Conservation (phyloP, 2,113 vertebrate genomes). For the Hippocampus comes region DNA sequence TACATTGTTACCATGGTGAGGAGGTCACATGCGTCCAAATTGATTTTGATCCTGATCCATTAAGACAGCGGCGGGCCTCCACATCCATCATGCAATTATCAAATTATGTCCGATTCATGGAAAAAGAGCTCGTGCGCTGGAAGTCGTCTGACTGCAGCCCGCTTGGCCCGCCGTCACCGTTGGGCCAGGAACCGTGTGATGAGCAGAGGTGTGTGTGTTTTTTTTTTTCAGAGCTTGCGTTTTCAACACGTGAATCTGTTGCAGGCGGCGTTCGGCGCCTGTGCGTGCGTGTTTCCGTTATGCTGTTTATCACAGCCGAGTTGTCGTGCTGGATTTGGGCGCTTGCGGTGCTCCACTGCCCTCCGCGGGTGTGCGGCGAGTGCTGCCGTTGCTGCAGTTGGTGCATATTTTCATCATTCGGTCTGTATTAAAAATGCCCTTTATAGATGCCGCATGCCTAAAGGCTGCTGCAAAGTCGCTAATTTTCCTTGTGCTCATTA, state of each 20-base stretch:
- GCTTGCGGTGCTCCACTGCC: constrained; percentile 64
- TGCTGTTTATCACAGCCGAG: constrained; percentile 46
- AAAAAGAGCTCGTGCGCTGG: constrained; percentile 42
- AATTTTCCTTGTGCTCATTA: constrained; percentile 38
- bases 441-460: constrained; percentile 46
- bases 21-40: constrained; percentile 54
- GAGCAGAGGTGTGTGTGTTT: constrained; percentile 28
- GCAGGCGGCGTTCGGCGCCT: constrained; percentile 14
- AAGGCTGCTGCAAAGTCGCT: constrained; percentile 38
- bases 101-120: constrained; percentile 59
- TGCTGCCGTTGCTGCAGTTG: constrained; percentile 37
- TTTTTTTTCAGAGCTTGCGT: constrained; percentile 26
- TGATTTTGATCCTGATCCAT: constrained; percentile 67
- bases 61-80: constrained; percentile 52
- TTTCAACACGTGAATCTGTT: constrained; percentile 19
- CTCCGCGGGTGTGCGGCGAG: constrained; percentile 50
- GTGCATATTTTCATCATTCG: constrained; percentile 53
- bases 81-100: constrained; percentile 69
- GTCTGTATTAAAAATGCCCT: constrained; percentile 69
- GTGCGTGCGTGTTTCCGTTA: constrained; percentile 5
- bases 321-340: constrained; percentile 28
- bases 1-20: constrained; percentile 64
- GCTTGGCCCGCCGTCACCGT: constrained; percentile 27
- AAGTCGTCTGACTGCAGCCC: constrained; percentile 38
- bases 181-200: constrained; percentile 29